These are phyloP conservation scores for Drosophila subpulchrella DNA, from an alignment of 1,140 invertebrate genomes.

Conservation along the genomic window DNA sequence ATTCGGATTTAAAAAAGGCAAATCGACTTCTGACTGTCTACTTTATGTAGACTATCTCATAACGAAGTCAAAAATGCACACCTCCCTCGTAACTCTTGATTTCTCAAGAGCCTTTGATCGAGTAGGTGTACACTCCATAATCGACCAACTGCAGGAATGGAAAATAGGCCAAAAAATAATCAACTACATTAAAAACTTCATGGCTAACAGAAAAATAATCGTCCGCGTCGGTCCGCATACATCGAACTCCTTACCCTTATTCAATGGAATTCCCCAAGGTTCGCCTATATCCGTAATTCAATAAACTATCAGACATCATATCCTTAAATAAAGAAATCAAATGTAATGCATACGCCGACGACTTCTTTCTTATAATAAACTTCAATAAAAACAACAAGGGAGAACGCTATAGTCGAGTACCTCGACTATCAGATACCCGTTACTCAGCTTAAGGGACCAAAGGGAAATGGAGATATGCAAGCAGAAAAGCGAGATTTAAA, in stretches of 20 bases:
- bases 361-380: too few relatives aligned
- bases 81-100: constrained; percentile 12
- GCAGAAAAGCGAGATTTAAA: too few relatives aligned
- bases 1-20: too few relatives aligned
- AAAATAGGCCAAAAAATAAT: too few relatives aligned
- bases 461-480: too few relatives aligned
- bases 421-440: too few relatives aligned
- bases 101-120: constrained; percentile 24
- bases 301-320: neutral
- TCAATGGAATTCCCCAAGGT: neutral
- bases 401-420: too few relatives aligned
- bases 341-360: neutral
- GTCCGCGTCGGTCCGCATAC: neutral
- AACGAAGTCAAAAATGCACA: too few relatives aligned
- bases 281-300: neutral
- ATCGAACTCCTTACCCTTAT: neutral
- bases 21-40: too few relatives aligned
- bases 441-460: too few relatives aligned
- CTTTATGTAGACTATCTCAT: too few relatives aligned
- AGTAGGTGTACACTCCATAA: constrained; percentile 19
- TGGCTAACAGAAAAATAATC: neutral
- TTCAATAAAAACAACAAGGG: too few relatives aligned
- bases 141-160: neutral
- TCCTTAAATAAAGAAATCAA: neutral
- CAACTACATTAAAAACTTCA: neutral